Conservation (phyloP, 2,797 vertebrate genomes). For the Catharus ustulatus region DNA sequence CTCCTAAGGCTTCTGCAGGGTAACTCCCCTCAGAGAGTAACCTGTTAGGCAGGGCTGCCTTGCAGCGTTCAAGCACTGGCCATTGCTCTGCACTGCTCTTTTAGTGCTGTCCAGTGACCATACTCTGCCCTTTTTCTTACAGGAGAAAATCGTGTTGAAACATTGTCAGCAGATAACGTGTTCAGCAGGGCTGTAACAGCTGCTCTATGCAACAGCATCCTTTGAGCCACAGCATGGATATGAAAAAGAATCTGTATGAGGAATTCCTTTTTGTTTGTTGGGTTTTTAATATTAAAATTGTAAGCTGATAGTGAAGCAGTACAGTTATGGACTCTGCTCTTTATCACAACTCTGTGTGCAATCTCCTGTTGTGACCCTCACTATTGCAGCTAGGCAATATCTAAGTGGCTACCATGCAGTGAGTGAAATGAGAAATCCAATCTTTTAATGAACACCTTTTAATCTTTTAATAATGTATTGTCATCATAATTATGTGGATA, state of each 20-base stretch:
- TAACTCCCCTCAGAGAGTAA: neutral
- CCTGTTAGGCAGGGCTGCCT: neutral
- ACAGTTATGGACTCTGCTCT: neutral
- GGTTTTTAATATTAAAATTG: neutral
- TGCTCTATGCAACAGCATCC: neutral
- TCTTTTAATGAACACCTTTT: neutral
- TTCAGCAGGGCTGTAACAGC: neutral
- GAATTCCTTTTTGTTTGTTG: accelerated
- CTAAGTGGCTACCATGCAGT: neutral
- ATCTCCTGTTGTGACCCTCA: neutral
- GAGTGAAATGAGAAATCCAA: neutral
- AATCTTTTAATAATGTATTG: neutral
- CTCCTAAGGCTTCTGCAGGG: neutral
- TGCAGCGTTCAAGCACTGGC: neutral
- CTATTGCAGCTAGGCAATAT: neutral
- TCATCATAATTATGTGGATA: neutral
- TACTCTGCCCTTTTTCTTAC: neutral
- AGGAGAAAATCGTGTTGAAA: neutral
- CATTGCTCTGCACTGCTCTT: neutral
- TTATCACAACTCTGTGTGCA: neutral
- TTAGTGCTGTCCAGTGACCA: neutral
- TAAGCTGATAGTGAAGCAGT: neutral
- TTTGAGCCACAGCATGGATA: neutral
- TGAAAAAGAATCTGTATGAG: neutral
- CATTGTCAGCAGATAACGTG: neutral